A percentile compares a stretch with the other conserved stretches of the same genome.
Conservation (phyloP, 1,140 invertebrate genomes). For the Galendromus occidentalis region DNA sequence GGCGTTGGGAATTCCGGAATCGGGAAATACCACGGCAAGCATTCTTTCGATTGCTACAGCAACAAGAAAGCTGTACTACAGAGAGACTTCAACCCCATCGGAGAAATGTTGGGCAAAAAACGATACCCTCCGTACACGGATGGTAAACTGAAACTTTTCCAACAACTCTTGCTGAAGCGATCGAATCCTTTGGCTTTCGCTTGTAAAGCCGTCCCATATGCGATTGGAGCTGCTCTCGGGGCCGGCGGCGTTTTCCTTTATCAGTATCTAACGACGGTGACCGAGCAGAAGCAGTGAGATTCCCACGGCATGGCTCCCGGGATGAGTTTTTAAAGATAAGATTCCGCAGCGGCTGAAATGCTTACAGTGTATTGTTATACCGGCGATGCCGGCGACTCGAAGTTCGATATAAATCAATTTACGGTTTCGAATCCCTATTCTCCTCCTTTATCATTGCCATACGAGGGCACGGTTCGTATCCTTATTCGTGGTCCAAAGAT, state of each 20-base stretch:
- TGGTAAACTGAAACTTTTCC: background rate
- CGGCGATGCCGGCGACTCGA: too few species aligned
- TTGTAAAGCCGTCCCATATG: background rate
- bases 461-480: too few species aligned
- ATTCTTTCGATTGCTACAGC: slow-evolving; percentile 39
- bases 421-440: too few species aligned
- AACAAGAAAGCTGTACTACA: background rate
- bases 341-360: too few species aligned
- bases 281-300: too few species aligned
- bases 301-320: too few species aligned
- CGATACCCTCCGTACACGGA: background rate
- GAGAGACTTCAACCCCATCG: background rate
- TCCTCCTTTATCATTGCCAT: too few species aligned
- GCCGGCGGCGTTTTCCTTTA: background rate
- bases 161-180: background rate
- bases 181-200: background rate
- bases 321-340: too few species aligned
- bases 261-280: background rate
- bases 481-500: too few species aligned
- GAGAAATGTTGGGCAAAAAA: background rate
- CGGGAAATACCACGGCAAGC: slow-evolving; percentile 77
- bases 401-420: too few species aligned
- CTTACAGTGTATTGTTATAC: too few species aligned
- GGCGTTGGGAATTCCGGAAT: slow-evolving; percentile 64
- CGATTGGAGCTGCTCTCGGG: background rate